Conservation (phyloP, 2,888 invertebrate genomes). For the Callyntrura sp. region DNA sequence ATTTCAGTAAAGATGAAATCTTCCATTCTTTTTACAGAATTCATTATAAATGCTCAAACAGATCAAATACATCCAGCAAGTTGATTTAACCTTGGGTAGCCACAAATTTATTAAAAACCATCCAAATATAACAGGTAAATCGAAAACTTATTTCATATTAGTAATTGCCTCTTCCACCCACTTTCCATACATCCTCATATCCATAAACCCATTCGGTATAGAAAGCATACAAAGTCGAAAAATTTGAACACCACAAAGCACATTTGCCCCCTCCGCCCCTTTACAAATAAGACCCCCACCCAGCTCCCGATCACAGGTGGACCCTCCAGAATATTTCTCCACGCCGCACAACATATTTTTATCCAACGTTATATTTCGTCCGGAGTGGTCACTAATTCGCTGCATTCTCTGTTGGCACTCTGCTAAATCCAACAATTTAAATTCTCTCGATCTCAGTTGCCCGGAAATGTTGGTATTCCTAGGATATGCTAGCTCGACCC, state of each 20-base stretch:
- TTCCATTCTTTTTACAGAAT: too few species aligned
- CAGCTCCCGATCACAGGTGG: slow-evolving; percentile 50
- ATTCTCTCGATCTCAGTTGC: not conserved
- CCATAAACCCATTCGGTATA: slow-evolving; percentile 5
- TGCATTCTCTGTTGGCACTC: slow-evolving; percentile 56
- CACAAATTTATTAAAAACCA: too few species aligned
- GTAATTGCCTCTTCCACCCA: too few species aligned
- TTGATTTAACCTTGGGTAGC: too few species aligned
- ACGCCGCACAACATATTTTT: slow-evolving; percentile 42
- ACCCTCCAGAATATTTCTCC: slow-evolving; percentile 60
- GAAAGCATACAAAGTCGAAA: slow-evolving; percentile 32
- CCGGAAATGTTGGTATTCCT: not conserved
- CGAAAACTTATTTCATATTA: too few species aligned
- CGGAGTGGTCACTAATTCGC: not conserved
- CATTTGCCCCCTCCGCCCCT: too few species aligned
- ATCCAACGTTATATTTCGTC: not conserved
- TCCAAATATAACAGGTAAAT: too few species aligned
- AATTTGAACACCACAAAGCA: slow-evolving; percentile 53
- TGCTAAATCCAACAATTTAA: not conserved
- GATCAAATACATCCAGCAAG: too few species aligned
- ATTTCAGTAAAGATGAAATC: too few species aligned
- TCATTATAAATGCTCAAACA: too few species aligned
- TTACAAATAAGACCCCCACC: slow-evolving; percentile 56
- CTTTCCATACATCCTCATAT: too few species aligned
- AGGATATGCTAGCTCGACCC: slow-evolving; percentile 51